Evolutionary conservation across 2,888 invertebrate genomes (phyloP).

Genomic region (Salticus scenicus): DNA sequence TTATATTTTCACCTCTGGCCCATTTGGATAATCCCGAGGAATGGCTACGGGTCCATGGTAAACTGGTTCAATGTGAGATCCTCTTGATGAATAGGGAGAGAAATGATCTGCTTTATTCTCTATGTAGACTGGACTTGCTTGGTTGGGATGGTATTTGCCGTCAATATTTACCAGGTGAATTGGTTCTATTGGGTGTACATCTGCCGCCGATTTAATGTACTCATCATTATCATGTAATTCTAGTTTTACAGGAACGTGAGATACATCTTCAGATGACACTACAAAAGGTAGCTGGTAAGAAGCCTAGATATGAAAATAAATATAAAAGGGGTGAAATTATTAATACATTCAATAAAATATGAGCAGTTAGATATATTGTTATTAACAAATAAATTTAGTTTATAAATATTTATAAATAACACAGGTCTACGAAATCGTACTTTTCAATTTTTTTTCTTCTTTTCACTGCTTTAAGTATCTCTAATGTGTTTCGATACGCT

Average conservation of each 20-base stretch:
- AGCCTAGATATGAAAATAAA: constrained; percentile 23
- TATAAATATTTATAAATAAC: no score
- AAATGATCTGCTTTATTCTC: background rate
- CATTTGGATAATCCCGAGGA: constrained; percentile 33
- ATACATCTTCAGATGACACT: constrained; percentile 23
- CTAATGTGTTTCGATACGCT: no score
- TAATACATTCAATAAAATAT: no score
- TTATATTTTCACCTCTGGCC: constrained; percentile 32
- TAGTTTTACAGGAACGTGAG: constrained; percentile 40
- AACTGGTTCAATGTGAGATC: constrained; percentile 16
- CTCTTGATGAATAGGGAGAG: background rate
- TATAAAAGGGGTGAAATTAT: no score
- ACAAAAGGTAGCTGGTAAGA: constrained; percentile 51
- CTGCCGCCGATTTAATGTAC: constrained; percentile 23
- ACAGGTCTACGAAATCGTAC: no score
- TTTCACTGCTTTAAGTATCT: no score
- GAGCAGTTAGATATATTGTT: no score
- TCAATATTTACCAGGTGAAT: constrained; percentile 37
- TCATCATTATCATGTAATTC: constrained; percentile 51
- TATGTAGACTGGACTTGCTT: constrained; percentile 7
- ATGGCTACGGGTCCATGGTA: constrained; percentile 51
- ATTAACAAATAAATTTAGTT: no score
- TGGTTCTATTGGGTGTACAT: constrained; percentile 44
- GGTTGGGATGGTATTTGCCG: background rate
- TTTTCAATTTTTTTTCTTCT: no score